Conservation (phyloP, 1,140 invertebrate genomes). For the Drosophila repletoides region DNA sequence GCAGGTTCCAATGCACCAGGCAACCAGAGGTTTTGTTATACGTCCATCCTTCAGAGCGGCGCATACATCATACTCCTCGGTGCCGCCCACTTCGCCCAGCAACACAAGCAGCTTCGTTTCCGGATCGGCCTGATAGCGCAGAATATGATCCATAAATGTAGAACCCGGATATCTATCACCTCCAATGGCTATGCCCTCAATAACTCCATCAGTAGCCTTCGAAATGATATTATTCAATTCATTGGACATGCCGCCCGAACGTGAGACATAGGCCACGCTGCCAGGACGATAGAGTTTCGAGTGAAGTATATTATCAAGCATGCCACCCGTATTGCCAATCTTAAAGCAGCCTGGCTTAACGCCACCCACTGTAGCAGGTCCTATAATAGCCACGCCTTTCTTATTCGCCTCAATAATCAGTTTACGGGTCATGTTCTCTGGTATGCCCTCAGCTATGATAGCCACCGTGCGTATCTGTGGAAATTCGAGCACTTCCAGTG, state of each 20-base stretch:
- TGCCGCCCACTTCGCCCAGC: conserved; percentile 98
- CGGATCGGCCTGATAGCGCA: conserved; percentile 90
- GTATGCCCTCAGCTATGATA: conserved; percentile 99
- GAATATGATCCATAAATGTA: conserved; percentile 98
- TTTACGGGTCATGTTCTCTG: conserved; percentile 98
- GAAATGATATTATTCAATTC: conserved; percentile 99
- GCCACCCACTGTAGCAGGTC: conserved; percentile 98
- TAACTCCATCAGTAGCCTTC: conserved; percentile 98
- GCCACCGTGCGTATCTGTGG: conserved; percentile 98
- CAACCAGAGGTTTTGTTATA: conserved; percentile 97
- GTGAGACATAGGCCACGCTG: conserved; percentile 98
- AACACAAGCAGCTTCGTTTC: conserved; percentile 97
- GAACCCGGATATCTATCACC: conserved; percentile 99
- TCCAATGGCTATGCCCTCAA: conserved; percentile 99
- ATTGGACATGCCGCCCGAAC: conserved; percentile 99
- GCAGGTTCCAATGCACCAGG: conserved; percentile 99
- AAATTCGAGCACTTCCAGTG: conserved; percentile 94
- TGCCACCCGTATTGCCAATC: conserved; percentile 99
- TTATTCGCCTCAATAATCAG: conserved; percentile 93
- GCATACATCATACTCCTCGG: conserved; percentile 99
- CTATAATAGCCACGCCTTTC: conserved; percentile 93
- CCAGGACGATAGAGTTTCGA: conserved; percentile 98
- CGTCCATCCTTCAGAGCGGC: conserved; percentile 90
- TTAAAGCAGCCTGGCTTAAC: conserved; percentile 99
- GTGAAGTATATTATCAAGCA: conserved; percentile 99